These are phyloP conservation scores for Tachina lurida DNA, from an alignment of 2,888 invertebrate genomes.

Conservation along the genomic window DNA sequence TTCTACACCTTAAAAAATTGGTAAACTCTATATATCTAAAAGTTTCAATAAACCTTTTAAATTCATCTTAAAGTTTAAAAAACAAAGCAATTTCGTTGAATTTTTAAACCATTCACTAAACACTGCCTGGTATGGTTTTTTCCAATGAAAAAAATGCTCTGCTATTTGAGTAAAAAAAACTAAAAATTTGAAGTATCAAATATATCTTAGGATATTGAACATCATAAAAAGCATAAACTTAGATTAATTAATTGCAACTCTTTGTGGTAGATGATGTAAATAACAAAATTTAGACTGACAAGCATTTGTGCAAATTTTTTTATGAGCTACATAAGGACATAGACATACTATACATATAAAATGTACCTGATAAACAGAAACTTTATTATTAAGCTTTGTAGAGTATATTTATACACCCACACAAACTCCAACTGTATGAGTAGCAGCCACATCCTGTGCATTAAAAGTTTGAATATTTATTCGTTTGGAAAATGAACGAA, in stretches of 20 bases:
- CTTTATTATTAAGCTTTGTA: slow-evolving; percentile 35
- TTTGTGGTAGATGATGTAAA: slow-evolving; percentile 9
- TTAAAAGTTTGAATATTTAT: slow-evolving; percentile 60
- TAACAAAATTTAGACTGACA: slow-evolving; percentile 24
- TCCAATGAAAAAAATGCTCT: no score
- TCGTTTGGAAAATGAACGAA: slow-evolving; percentile 23
- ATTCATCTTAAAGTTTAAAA: neutral
- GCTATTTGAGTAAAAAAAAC: no score
- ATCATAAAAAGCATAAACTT: slow-evolving; percentile 2
- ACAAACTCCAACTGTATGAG: slow-evolving; percentile 27
- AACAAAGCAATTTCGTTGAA: neutral
- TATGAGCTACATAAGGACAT: neutral
- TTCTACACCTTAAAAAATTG: no score
- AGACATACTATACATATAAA: slow-evolving; percentile 1
- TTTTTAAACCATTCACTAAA: neutral
- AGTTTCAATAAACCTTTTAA: no score
- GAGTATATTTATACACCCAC: neutral
- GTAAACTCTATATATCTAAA: no score
- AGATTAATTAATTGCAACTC: slow-evolving; percentile 20
- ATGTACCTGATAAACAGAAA: slow-evolving; percentile 38
- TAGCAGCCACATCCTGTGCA: slow-evolving; percentile 51
- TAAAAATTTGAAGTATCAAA: no score
- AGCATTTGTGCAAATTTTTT: slow-evolving; percentile 20
- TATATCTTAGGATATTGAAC: neutral
- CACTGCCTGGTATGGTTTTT: neutral